Evolutionary conservation across 2,113 vertebrate genomes (phyloP).

Genomic region (Neotoma lepida): DNA sequence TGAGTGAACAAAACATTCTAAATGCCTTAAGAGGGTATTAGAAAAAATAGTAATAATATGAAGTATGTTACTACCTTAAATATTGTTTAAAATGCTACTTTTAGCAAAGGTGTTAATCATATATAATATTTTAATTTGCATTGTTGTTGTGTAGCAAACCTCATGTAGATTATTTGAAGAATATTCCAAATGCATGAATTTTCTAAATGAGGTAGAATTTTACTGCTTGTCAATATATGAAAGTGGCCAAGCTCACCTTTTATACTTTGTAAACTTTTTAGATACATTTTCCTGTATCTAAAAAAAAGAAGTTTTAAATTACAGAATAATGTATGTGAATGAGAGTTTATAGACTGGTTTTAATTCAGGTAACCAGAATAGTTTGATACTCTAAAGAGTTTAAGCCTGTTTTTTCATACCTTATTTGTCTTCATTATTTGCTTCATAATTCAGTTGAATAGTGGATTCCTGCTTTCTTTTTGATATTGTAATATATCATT

Average conservation of each 20-base stretch:
- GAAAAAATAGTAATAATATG: slow-evolving; percentile 27
- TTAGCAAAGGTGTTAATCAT: neutral
- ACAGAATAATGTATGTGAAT: neutral
- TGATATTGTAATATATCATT: neutral
- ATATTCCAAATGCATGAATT: slow-evolving; percentile 12
- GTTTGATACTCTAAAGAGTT: slow-evolving; percentile 17
- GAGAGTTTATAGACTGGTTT: neutral
- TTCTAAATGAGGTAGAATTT: slow-evolving; percentile 34
- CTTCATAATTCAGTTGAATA: neutral
- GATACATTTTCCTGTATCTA: slow-evolving; percentile 18
- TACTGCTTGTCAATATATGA: neutral
- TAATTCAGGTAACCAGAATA: slow-evolving; percentile 29
- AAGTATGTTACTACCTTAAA: slow-evolving; percentile 32
- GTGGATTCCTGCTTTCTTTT: neutral
- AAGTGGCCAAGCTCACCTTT: slow-evolving; percentile 1
- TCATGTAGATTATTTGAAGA: slow-evolving; percentile 32
- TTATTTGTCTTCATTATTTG: slow-evolving; percentile 23
- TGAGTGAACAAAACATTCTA: slow-evolving; percentile 40
- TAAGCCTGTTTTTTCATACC: neutral
- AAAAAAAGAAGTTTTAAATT: neutral
- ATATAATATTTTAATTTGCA: slow-evolving; percentile 48
- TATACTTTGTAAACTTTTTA: neutral
- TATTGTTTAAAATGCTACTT: slow-evolving; percentile 45
- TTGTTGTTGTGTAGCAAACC: slow-evolving; percentile 23
- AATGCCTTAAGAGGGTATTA: neutral